Base-by-base conservation (phyloP, 2,113 vertebrate species). In the Maccullochella peelii region DNA sequence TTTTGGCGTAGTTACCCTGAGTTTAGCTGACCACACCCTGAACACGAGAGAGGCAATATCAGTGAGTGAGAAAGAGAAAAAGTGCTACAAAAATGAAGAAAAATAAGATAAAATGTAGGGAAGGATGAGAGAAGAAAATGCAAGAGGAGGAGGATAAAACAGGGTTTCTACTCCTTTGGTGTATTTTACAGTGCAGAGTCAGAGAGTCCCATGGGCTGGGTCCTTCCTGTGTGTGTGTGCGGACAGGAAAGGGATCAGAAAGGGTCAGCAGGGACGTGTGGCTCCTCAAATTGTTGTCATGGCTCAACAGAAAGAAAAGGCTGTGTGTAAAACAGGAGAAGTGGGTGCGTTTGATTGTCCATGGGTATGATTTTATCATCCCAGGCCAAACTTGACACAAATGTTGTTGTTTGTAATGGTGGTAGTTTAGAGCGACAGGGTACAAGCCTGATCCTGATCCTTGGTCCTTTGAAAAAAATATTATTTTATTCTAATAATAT, bases 161-260 rank as follows among this genome's bases (percentile, higher is more conserved):
- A 50, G 25, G 66, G 6, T 16, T 72, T 71, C 36, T 82, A 1
- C 27, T 87, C 18, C 44, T 83, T 76, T 15, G 42, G 75, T 86
- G 44, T 84, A 73, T 83, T 77, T 38, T 78, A 67, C 66, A 57
- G 73, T 42, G 68, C 44, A 27, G 68, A 71, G 70, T n/a, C 33
- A 50, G 38, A 68, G 77, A 71, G 79, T 83, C 91, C 83, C 70
- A 83, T 30, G 81, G 86, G 92, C 49, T 81, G 66, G 86, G 90
- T 62, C 78, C 71, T 88, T 93, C 87, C 86, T 89, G 67, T 84
- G 68, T 86, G 69, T 68, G 59, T 74, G 44, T 66, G 15, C 47
- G 58, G 59, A 84, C 52, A 86, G 84, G 88, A 91, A 89, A 76
- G 74, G 66, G 77, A 85, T 74, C 79, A 38, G 61, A 54, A 44